A percentile compares a stretch with the other conserved stretches of the same genome.
Evolutionary conservation across 2,888 invertebrate species (phyloP).

Genomic region (Dermolepida albohirtum): DNA sequence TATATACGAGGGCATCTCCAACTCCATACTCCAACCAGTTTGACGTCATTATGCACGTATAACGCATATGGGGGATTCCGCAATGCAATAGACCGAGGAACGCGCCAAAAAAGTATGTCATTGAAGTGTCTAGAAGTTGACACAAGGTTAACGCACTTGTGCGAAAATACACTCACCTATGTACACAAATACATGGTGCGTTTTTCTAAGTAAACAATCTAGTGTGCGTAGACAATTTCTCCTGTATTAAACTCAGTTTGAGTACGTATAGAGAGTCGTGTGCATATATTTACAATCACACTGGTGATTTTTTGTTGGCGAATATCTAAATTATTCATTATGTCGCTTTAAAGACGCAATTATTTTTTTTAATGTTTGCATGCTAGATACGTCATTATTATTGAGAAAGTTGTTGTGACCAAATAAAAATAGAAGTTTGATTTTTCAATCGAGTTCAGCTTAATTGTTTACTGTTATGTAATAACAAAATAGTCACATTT

Average conservation of each 20-base stretch:
- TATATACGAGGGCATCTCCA: too few species aligned
- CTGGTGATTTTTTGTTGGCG: not conserved
- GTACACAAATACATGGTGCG: not conserved
- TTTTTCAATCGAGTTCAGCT: too few species aligned
- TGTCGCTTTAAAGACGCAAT: too few species aligned
- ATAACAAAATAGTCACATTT: too few species aligned
- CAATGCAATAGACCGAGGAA: slow-evolving; percentile 11
- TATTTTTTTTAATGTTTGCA: too few species aligned
- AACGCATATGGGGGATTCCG: slow-evolving; percentile 30
- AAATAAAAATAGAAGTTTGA: too few species aligned
- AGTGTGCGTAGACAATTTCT: too few species aligned
- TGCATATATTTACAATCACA: not conserved
- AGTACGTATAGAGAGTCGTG: not conserved
- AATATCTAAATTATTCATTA: too few species aligned
- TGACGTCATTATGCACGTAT: slow-evolving; percentile 33
- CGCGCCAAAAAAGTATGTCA: slow-evolving; percentile 43
- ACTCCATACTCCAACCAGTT: not conserved
- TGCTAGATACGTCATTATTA: too few species aligned
- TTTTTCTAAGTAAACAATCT: not conserved
- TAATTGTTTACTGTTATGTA: too few species aligned
- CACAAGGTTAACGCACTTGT: slow-evolving; percentile 24
- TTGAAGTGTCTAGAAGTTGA: slow-evolving; percentile 41
- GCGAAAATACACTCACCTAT: slow-evolving; percentile 6
- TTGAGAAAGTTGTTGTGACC: too few species aligned
- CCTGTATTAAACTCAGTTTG: too few species aligned